Conservation (phyloP, 53 echinoderm and acorn worm genomes). For the Paracentrotus lividus region DNA sequence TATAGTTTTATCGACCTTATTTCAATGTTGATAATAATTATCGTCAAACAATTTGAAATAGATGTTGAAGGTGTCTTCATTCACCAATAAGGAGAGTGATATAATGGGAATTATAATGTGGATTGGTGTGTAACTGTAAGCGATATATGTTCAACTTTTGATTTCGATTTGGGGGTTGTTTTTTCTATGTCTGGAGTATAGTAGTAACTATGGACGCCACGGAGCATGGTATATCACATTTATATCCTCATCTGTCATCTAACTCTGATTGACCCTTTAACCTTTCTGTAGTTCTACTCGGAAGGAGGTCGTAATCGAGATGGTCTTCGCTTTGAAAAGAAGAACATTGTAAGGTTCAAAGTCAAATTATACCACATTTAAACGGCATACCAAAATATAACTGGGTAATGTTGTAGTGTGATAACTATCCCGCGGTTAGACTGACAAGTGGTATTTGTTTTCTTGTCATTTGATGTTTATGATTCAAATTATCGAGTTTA, state of each 20-base stretch:
- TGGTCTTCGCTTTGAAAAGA: not conserved
- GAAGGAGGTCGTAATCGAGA: slow-evolving; percentile 56
- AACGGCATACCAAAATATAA: slow-evolving; percentile 24
- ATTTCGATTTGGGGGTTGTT: slow-evolving; percentile 16
- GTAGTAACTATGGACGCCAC: slow-evolving; percentile 46
- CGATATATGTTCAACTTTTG: not conserved
- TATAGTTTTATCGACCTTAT: not conserved
- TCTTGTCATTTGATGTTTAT: not conserved
- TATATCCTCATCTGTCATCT: slow-evolving; percentile 45
- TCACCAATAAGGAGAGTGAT: not conserved
- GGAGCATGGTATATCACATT: not conserved
- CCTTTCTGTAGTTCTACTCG: slow-evolving; percentile 46
- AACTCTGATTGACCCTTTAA: slow-evolving; percentile 36
- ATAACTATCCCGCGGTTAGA: not conserved
- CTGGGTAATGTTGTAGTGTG: not conserved
- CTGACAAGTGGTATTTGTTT: not conserved
- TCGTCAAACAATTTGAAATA: not conserved
- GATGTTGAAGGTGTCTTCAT: not conserved
- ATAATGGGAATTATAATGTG: not conserved
- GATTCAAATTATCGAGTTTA: not conserved
- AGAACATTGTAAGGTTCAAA: slow-evolving; percentile 37
- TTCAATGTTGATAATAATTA: not conserved
- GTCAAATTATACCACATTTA: slow-evolving; percentile 35
- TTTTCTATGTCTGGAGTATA: not conserved
- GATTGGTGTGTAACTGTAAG: not conserved